Conservation (phyloP, 2,113 vertebrate species). For the Phaetusa simplex region DNA sequence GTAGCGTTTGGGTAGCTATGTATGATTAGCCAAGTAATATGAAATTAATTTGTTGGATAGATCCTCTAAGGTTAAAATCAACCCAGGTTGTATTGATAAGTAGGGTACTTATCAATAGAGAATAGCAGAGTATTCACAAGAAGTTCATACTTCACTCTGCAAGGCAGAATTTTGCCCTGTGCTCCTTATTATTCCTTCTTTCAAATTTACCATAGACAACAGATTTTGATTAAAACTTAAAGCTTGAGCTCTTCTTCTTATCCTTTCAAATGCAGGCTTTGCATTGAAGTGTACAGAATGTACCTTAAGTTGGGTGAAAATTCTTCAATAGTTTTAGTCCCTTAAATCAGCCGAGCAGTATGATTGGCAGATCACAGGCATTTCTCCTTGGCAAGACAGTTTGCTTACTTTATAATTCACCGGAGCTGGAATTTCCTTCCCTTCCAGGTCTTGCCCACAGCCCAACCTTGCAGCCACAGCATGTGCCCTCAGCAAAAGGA, state of each 20-base stretch:
- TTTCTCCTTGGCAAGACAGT: background rate
- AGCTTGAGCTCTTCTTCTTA: background rate
- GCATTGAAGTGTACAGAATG: background rate
- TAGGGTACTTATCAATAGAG: background rate
- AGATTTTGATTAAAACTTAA: background rate
- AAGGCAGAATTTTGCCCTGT: background rate
- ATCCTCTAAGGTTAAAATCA: background rate
- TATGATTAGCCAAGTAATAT: background rate
- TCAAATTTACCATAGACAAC: background rate
- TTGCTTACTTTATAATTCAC: constrained; percentile 25
- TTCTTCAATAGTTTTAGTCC: background rate
- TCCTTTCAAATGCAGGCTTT: background rate
- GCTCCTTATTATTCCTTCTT: background rate
- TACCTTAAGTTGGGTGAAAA: background rate
- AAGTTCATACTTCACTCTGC: background rate
- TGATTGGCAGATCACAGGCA: background rate
- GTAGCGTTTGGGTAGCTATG: background rate
- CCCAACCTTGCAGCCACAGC: background rate
- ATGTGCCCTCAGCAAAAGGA: background rate
- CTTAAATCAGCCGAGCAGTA: background rate
- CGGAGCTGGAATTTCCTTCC: background rate
- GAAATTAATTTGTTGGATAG: background rate
- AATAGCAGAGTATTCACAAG: background rate
- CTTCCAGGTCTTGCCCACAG: background rate
- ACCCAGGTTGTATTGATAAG: background rate